Evolutionary conservation across 2,888 invertebrate species (phyloP).

Genomic region (Melanostoma scalare): DNA sequence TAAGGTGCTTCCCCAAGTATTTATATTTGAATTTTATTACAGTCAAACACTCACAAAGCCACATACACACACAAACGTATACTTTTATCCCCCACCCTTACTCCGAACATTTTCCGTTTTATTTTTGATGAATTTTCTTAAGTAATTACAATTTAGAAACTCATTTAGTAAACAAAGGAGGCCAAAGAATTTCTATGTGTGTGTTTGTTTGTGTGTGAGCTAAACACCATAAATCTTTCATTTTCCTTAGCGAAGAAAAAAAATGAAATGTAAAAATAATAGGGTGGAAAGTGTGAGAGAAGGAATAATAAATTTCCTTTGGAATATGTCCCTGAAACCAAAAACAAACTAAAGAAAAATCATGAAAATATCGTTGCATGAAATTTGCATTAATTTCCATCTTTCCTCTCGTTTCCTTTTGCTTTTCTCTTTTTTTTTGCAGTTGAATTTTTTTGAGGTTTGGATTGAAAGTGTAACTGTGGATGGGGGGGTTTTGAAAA

Average conservation of each 20-base stretch:
- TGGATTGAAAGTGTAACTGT: constrained; percentile 1
- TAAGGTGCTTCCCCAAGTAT: constrained; percentile 11
- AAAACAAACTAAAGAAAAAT: constrained; percentile 2
- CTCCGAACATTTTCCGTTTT: constrained; percentile 24
- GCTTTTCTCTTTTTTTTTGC: background rate
- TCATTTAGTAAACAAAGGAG: constrained; percentile 47
- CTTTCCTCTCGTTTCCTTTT: background rate
- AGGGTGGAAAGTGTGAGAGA: background rate
- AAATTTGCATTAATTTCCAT: constrained; percentile 66
- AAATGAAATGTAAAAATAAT: background rate
- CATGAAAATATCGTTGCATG: constrained; percentile 58
- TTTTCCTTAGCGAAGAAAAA: constrained; percentile 21
- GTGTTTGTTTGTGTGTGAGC: constrained; percentile 1
- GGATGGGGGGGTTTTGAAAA: background rate
- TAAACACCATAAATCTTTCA: constrained; percentile 41
- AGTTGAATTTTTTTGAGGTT: background rate
- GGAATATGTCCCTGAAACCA: constrained; percentile 12
- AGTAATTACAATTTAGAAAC: constrained; percentile 66
- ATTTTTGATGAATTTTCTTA: constrained; percentile 56
- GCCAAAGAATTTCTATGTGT: constrained; percentile 9
- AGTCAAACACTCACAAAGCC: background rate
- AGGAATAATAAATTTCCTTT: constrained; percentile 32
- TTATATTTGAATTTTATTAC: constrained; percentile 50
- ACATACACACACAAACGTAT: too few species aligned
- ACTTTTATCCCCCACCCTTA: background rate